Evolutionary conservation across 2,113 vertebrate genomes (phyloP).

Genomic region (Geococcyx californianus): DNA sequence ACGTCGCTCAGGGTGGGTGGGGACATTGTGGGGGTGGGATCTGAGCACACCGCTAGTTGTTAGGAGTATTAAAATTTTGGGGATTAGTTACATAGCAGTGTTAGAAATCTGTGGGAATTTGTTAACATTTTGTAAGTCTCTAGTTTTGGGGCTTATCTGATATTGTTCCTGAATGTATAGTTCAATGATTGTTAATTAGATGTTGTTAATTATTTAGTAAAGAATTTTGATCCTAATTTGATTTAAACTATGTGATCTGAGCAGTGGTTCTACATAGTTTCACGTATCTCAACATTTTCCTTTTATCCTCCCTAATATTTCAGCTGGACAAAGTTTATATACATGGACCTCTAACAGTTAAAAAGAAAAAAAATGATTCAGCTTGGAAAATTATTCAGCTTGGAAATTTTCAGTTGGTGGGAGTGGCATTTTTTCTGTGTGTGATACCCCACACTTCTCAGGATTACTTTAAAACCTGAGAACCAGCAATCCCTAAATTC

Average conservation of each 20-base stretch:
- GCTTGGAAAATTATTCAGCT: not conserved
- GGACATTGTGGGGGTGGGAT: accelerated
- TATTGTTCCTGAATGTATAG: not conserved
- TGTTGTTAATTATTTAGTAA: not conserved
- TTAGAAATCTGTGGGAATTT: not conserved
- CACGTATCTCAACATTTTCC: not conserved
- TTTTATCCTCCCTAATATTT: not conserved
- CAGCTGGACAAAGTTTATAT: not conserved
- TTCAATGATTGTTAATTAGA: not conserved
- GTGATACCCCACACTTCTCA: not conserved
- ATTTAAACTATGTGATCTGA: not conserved
- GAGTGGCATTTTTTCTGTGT: not conserved
- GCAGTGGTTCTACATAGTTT: not conserved
- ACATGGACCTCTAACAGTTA: not conserved
- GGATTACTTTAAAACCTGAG: not conserved
- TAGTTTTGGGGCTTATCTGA: not conserved
- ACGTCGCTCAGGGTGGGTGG: accelerated
- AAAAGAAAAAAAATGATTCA: not conserved
- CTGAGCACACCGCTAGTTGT: not conserved
- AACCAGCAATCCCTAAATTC: not conserved
- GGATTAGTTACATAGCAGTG: not conserved
- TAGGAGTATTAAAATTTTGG: not conserved
- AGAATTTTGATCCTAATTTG: not conserved
- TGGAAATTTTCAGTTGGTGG: not conserved
- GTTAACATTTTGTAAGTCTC: not conserved